Percentiles rank a stretch among this genome's conserved stretches.
phyloP scores from a whole-genome alignment of 2,113 vertebrate genomes.

The Capra hircus region DNA sequence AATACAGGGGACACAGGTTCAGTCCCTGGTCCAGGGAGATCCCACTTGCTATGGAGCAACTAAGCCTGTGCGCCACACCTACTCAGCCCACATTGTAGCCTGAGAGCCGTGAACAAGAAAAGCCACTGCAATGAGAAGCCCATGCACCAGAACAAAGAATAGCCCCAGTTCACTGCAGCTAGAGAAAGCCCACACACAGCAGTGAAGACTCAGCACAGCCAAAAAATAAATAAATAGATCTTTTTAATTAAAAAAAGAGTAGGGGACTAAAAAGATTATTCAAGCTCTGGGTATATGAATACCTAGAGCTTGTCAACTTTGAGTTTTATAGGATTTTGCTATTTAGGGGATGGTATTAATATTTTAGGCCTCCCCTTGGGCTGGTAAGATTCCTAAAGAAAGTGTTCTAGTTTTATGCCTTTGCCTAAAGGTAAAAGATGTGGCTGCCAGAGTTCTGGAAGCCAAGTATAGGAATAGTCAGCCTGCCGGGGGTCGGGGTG shows the following conservation, averaged over 20 bases:
- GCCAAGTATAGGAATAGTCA: neutral
- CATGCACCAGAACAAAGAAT: neutral
- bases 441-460: neutral
- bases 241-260: neutral
- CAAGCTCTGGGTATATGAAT: neutral
- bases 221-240: neutral
- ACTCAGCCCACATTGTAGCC: neutral
- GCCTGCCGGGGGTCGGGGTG: neutral
- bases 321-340: neutral
- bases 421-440: conserved; percentile 2
- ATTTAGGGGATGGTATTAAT: neutral
- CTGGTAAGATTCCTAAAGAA: neutral
- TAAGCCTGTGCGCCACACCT: neutral
- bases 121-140: neutral
- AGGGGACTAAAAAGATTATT: neutral
- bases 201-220: neutral
- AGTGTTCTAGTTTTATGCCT: neutral
- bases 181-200: neutral
- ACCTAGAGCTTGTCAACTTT: neutral
- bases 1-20: neutral
- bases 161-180: neutral
- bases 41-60: neutral
- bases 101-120: neutral
- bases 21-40: neutral
- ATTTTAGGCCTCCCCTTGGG: neutral